phyloP scores from a whole-genome alignment of 2,888 invertebrate genomes.

The Acanthosepion pharaonis region DNA sequence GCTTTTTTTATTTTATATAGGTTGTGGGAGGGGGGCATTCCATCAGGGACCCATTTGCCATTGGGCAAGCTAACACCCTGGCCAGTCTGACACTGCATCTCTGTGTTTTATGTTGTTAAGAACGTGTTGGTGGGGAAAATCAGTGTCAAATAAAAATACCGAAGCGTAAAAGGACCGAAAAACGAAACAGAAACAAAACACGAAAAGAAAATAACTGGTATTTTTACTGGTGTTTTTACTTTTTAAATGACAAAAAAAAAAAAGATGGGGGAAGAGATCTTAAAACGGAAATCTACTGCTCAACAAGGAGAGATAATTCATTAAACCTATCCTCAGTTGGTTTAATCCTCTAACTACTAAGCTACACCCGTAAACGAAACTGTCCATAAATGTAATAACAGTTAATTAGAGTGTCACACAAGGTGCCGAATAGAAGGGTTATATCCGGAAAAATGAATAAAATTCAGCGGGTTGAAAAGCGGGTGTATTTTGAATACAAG shows the following conservation, averaged over 20 bases:
- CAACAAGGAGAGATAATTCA: background rate
- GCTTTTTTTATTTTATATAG: too few species aligned
- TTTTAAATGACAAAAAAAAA: background rate
- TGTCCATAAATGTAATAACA: slow-evolving; percentile 14
- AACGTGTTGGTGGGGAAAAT: too few species aligned
- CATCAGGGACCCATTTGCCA: too few species aligned
- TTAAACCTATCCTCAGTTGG: background rate
- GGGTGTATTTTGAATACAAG: background rate
- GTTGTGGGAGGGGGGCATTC: too few species aligned
- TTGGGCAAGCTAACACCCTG: too few species aligned
- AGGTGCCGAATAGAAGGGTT: background rate
- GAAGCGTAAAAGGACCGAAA: too few species aligned
- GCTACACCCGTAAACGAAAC: background rate
- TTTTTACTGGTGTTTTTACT: too few species aligned
- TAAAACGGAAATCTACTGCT: background rate
- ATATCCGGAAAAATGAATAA: slow-evolving; percentile 21
- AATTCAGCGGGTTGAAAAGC: background rate
- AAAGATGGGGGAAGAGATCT: background rate
- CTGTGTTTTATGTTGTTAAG: too few species aligned
- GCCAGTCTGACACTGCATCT: too few species aligned
- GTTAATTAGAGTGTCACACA: slow-evolving; percentile 3
- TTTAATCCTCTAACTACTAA: background rate
- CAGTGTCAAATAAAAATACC: too few species aligned
- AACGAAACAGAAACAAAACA: too few species aligned
- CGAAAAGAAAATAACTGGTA: too few species aligned